Base-by-base conservation (phyloP, 2,888 invertebrate species). In the Epirrhoe tristata region DNA sequence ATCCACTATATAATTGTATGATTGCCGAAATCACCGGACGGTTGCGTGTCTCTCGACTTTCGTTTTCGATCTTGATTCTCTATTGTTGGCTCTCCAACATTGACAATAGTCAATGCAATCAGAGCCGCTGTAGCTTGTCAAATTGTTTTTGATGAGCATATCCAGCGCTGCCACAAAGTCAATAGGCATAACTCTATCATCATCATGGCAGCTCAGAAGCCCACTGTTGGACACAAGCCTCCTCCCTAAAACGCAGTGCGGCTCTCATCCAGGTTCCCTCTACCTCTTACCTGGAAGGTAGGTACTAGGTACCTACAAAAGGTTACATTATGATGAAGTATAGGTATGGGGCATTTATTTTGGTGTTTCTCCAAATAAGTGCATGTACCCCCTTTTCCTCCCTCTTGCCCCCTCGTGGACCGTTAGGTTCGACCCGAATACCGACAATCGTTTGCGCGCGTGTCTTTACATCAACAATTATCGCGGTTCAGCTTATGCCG, bases 381-480 rank as follows among this genome's bases (percentile, higher is more conserved):
- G 12, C 12, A 43, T 24, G 24, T 24, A 24, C 39, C 5, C 36
- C 36, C 36, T 8, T 2, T 8, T 8, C 39, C 5, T 43, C 39
- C 5, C 12, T 12, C 39, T 5, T 43, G n/a, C 51, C 34, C 51
- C 14, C 16, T 52, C 24, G 46, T 12, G 56, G 65, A 65, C 67
- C 70, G 70, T 70, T 70, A 67, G 60, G 39, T 67, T 54, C 60
- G 70, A 67, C 70, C 70, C 65, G 56, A 39, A 67, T 70, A 61
- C 63, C 55, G n/a, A 59, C 65, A 39, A 59, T 62, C 62, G 50
- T 7, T 4, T 34, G 34, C 34, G 34, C 34, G 7, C 4, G 12
- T 10, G 39, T 4, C 39, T 8, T 12, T 12, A 39, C 39, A 10
- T 3, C 7, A 34, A 7, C 34, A 34, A 34, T 34, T 34, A 7